Percentiles rank a stretch among this genome's conserved stretches.
Conservation (phyloP, 2,888 invertebrate species). For the Epistrophe grossulariae region DNA sequence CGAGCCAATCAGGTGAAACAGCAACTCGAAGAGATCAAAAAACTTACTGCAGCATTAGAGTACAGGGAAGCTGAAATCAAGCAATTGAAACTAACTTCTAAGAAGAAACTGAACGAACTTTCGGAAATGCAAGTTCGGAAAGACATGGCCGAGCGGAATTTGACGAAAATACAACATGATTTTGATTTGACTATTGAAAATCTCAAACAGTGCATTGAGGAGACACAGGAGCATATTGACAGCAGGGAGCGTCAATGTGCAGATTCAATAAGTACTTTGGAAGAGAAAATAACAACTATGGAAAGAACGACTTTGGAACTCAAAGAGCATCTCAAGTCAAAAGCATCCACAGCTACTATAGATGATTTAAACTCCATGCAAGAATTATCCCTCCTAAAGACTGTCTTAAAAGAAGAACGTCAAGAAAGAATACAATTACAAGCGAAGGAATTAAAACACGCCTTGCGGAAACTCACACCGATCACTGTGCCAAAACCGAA, state of each 20-base stretch:
- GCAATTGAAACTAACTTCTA: constrained; percentile 92
- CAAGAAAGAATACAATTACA: constrained; percentile 85
- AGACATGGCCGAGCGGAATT: constrained; percentile 96
- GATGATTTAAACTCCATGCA: constrained; percentile 82
- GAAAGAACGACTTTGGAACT: constrained; percentile 94
- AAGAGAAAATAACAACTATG: constrained; percentile 94
- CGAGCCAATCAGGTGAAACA: constrained; percentile 95
- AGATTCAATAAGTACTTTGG: constrained; percentile 95
- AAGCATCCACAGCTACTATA: constrained; percentile 61
- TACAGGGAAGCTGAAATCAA: constrained; percentile 96
- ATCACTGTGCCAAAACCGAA: constrained; percentile 84
- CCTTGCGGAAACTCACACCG: constrained; percentile 85
- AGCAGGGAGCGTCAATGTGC: constrained; percentile 97
- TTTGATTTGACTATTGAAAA: constrained; percentile 91
- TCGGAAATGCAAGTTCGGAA: constrained; percentile 95
- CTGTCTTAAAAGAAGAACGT: constrained; percentile 85
- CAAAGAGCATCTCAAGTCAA: constrained; percentile 89
- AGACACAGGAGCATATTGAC: constrained; percentile 87
- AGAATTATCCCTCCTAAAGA: constrained; percentile 85
- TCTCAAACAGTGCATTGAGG: constrained; percentile 92
- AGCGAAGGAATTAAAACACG: constrained; percentile 84
- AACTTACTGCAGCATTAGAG: constrained; percentile 92
- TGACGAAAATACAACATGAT: constrained; percentile 90
- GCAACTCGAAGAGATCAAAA: constrained; percentile 96
- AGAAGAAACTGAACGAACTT: constrained; percentile 95